Evolutionary conservation across 2,797 vertebrate genomes (phyloP).

Genomic region (Setipinna tenuifilis): DNA sequence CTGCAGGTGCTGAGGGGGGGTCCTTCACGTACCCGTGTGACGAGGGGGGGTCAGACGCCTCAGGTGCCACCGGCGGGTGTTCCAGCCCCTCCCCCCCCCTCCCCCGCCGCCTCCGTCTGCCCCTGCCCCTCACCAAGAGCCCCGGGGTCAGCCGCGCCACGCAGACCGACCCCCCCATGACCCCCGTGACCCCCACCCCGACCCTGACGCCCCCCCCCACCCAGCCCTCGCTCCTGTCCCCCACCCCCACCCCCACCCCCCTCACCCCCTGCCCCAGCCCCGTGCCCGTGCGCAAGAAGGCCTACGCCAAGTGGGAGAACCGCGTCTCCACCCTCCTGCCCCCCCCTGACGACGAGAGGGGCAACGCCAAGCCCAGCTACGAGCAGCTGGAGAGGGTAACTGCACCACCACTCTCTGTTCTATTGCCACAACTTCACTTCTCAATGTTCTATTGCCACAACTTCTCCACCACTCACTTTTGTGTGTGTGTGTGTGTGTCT

Average conservation of each 20-base stretch:
- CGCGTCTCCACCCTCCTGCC: slow-evolving; percentile 79
- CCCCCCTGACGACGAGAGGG: slow-evolving; percentile 79
- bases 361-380: slow-evolving; percentile 72
- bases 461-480: too few species aligned
- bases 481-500: too few species aligned
- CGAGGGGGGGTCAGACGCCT: slow-evolving; percentile 75
- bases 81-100: slow-evolving; percentile 85
- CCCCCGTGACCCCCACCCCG: slow-evolving; percentile 18
- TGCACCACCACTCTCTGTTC: background rate
- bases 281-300: slow-evolving; percentile 81
- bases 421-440: background rate
- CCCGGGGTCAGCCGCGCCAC: slow-evolving; percentile 81
- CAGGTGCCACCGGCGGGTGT: slow-evolving; percentile 77
- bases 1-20: slow-evolving; percentile 76
- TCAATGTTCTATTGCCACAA: too few species aligned
- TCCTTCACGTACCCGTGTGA: slow-evolving; percentile 79
- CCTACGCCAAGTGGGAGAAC: slow-evolving; percentile 94
- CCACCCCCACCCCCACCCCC: slow-evolving; percentile 59
- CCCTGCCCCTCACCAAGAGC: slow-evolving; percentile 71
- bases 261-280: slow-evolving; percentile 83
- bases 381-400: slow-evolving; percentile 84
- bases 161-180: slow-evolving; percentile 82
- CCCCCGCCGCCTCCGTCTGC: slow-evolving; percentile 74
- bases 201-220: background rate
- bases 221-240: slow-evolving; percentile 64